Percentiles rank a stretch among this genome's conserved stretches.
phyloP scores from a whole-genome alignment of 2,113 vertebrate species.

The Regulus satrapa region DNA sequence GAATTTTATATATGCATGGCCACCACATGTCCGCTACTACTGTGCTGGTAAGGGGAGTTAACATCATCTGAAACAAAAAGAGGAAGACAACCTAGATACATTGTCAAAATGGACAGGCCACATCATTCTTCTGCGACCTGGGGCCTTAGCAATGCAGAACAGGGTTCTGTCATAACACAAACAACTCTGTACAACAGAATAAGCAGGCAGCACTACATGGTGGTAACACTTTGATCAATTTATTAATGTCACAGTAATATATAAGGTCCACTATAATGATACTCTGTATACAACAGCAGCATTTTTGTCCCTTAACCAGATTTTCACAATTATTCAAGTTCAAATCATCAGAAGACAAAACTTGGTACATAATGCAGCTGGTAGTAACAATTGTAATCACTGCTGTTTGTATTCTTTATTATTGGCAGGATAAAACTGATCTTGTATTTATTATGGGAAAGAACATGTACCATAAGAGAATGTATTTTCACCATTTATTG shows the following conservation, averaged over 20 bases:
- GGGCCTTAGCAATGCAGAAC: background rate
- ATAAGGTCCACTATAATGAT: background rate
- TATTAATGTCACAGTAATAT: background rate
- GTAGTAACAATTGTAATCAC: background rate
- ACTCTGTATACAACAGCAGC: background rate
- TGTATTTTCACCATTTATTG: background rate
- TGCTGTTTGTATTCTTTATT: background rate
- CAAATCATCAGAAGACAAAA: background rate
- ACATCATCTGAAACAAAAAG: background rate
- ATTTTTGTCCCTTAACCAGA: background rate
- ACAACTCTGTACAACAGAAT: background rate
- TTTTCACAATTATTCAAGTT: background rate
- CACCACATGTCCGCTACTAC: background rate
- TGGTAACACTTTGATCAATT: background rate
- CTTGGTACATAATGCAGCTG: background rate
- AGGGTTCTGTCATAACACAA: background rate
- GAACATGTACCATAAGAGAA: rapidly evolving
- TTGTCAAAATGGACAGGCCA: background rate
- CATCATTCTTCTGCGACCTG: background rate
- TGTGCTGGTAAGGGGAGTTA: background rate
- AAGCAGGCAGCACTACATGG: background rate
- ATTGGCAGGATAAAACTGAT: background rate
- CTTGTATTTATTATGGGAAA: background rate
- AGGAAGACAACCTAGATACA: background rate
- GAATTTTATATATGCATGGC: background rate